Evolutionary conservation across 2,797 vertebrate species (phyloP), one percentile per base, ranked within the genome.

Genomic region (Hippopotamyrus pictus): DNA sequence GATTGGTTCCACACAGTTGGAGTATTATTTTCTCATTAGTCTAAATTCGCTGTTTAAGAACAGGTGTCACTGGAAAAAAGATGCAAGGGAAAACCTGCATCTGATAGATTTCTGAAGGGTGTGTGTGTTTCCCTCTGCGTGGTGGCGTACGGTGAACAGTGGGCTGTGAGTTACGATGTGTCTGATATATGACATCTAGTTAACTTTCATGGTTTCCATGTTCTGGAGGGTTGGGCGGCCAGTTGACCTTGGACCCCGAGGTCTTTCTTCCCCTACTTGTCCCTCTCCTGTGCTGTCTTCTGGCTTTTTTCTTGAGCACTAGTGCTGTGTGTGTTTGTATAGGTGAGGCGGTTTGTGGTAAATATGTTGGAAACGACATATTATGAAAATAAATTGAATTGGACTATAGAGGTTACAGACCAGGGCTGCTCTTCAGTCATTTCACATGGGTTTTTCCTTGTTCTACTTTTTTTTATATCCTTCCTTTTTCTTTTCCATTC

Each of bases 401-500:
- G 25, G 19, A 19, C 7, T 19, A 9, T n/a, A 19, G 41, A 46
- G 46, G 76, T 19, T 46, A 6, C 17, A 82, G 76, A 82, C 73
- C 17, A 46, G 33, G 73, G 37, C 76, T 79, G 73, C 17, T 41
- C 37, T 44, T 82, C 7, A 9, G 76, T n/a, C 41, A 82, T 6
- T 19, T 51, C 41, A 37, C 62, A n/a, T 46, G 14, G 22, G 59
- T 65, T 65, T 65, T 65, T 65, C 22, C 48, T 53, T 48, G 54
- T 48, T 76, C 37, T 37, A n/a, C 11, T 79, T 11, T 83, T 69
- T 69, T 89, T 22, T 57, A 50, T 84, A 8, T 84, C 57, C 33
- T 89, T 62, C 44, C n/a, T 84, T 84, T 44, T 59, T 90, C 79
- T 86, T 54, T 33, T 37, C 87, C 86, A 59, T 59, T n/a, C 90